phyloP scores from a whole-genome alignment of 1,140 invertebrate species.

The Tenebrio molitor region DNA sequence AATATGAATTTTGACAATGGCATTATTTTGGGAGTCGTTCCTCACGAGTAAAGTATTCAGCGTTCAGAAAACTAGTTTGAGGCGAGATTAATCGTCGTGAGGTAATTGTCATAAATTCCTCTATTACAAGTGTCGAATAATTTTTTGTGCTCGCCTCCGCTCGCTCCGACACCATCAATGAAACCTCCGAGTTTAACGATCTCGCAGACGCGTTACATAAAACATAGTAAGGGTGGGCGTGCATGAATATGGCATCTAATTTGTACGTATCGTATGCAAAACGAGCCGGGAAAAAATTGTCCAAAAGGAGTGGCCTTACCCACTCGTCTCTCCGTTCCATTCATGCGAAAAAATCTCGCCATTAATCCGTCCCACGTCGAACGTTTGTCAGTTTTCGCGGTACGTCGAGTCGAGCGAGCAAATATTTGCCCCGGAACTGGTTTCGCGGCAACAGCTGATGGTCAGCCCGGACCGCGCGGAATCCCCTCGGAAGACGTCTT shows the following conservation, averaged over 20 bases:
- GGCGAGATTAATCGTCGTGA: neutral
- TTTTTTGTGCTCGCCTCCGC: neutral
- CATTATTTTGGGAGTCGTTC: too few species aligned
- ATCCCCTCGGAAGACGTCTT: conserved; percentile 19
- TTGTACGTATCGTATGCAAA: conserved; percentile 28
- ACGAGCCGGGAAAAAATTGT: neutral
- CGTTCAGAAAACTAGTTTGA: too few species aligned
- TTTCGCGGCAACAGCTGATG: conserved; percentile 29
- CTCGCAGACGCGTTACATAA: conserved; percentile 8
- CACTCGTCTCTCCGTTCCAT: conserved; percentile 18
- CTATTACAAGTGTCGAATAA: neutral
- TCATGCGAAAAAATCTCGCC: conserved; percentile 7
- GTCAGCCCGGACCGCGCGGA: conserved; percentile 1
- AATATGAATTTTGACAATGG: too few species aligned
- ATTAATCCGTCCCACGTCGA: neutral
- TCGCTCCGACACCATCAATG: conserved; percentile 8
- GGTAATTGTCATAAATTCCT: neutral
- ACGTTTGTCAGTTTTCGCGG: conserved; percentile 3
- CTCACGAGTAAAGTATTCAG: too few species aligned
- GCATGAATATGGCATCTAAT: conserved; percentile 14
- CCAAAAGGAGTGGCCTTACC: conserved; percentile 6
- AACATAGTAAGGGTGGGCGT: conserved; percentile 31
- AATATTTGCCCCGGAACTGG: conserved; percentile 17
- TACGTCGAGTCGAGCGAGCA: neutral
- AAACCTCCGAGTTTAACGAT: conserved; percentile 18